Conservation (phyloP, 2,888 invertebrate genomes). For the Diplazon laetatorius region DNA sequence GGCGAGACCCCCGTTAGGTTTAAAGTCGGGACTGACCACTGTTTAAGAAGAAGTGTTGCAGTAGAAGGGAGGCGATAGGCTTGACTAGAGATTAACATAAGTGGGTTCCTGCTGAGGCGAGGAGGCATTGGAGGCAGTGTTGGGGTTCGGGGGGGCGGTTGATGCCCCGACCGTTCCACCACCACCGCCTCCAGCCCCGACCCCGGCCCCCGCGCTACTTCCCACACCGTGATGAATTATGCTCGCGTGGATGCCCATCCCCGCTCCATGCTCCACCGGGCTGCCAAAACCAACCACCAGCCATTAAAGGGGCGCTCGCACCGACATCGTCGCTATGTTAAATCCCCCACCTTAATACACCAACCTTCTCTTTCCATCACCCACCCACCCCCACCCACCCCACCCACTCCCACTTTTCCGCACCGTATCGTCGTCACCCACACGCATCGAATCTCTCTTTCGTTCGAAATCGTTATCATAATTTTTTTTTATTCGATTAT, state of each 20-base stretch:
- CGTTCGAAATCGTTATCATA: constrained; percentile 32
- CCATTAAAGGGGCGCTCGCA: constrained; percentile 82
- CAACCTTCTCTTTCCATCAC: no score
- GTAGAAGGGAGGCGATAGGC: constrained; percentile 83
- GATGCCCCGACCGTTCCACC: constrained; percentile 84
- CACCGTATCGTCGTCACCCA: constrained; percentile 73
- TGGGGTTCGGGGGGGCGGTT: constrained; percentile 85
- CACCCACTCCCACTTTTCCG: no score
- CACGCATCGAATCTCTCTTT: constrained; percentile 67
- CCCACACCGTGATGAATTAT: constrained; percentile 82
- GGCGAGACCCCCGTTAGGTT: constrained; percentile 79
- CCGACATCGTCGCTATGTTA: constrained; percentile 69
- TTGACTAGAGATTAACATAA: constrained; percentile 95
- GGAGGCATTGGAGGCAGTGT: constrained; percentile 83
- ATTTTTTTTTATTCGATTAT: constrained; percentile 1
- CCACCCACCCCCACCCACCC: no score
- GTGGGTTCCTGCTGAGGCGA: constrained; percentile 91
- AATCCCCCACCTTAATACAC: constrained; percentile 67
- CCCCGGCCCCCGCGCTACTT: constrained; percentile 83
- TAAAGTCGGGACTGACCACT: constrained; percentile 83
- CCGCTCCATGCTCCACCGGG: constrained; percentile 84
- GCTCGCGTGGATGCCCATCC: constrained; percentile 83
- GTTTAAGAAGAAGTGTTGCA: constrained; percentile 83
- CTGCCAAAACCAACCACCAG: constrained; percentile 83
- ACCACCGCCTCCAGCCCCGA: constrained; percentile 81